Conservation (phyloP, 2,888 invertebrate species). For the Hemaris fuciformis region DNA sequence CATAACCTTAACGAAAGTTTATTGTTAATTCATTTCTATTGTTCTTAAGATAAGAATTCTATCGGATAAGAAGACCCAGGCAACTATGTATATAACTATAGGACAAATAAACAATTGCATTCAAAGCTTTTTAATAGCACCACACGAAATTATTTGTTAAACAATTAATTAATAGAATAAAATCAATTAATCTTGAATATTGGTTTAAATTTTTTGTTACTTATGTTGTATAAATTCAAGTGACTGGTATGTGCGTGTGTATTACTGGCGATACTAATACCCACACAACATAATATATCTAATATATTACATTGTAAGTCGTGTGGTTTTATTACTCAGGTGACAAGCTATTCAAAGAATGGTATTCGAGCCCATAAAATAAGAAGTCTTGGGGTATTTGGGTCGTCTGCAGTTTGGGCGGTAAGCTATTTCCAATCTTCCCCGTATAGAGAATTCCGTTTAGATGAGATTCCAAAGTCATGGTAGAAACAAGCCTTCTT, state of each 20-base stretch:
- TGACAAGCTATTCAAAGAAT: constrained; percentile 35
- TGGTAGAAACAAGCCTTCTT: neutral
- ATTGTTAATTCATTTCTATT: constrained; percentile 30
- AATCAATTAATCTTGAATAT: neutral
- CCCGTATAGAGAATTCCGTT: constrained; percentile 41
- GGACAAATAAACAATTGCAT: constrained; percentile 30
- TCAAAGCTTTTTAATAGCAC: constrained; percentile 6
- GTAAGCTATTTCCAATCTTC: constrained; percentile 69
- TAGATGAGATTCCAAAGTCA: neutral
- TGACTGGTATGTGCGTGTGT: neutral
- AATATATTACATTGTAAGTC: neutral
- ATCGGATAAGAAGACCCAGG: constrained; percentile 23
- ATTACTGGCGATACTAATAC: neutral
- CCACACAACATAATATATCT: neutral
- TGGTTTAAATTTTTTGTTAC: neutral
- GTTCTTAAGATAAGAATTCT: constrained; percentile 32
- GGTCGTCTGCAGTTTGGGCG: constrained; percentile 57
- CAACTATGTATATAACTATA: too few species aligned
- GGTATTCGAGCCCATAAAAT: constrained; percentile 35
- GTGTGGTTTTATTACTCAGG: constrained; percentile 20
- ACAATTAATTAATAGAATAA: neutral
- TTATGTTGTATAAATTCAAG: neutral
- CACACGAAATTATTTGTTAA: neutral
- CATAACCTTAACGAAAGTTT: constrained; percentile 25
- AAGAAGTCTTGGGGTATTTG: constrained; percentile 48